These are phyloP conservation scores for Lypha dubia DNA, from an alignment of 2,888 invertebrate species.

Conservation along the genomic window DNA sequence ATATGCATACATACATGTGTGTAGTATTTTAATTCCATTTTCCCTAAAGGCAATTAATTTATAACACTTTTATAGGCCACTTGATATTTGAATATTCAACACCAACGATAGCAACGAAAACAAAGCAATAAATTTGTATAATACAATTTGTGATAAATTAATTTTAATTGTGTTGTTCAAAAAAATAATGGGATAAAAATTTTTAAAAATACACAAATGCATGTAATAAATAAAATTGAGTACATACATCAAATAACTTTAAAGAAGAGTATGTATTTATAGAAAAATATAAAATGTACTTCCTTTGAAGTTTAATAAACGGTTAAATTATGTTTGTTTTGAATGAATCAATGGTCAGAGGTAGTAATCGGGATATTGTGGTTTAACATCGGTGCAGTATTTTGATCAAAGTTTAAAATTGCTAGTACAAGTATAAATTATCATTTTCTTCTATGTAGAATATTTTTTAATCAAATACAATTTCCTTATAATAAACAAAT, in stretches of 20 bases:
- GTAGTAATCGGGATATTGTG: too few relatives aligned
- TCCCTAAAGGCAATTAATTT: constrained; percentile 66
- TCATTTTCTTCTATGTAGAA: too few relatives aligned
- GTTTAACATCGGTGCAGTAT: too few relatives aligned
- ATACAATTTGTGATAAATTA: constrained; percentile 66
- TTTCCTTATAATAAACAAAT: too few relatives aligned
- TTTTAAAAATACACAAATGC: not conserved
- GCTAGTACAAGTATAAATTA: too few relatives aligned
- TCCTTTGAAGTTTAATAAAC: too few relatives aligned
- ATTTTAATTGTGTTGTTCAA: constrained; percentile 55
- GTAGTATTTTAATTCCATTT: constrained; percentile 33
- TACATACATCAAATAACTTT: not conserved
- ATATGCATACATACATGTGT: not conserved
- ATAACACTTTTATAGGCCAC: constrained; percentile 71
- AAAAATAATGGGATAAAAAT: not conserved
- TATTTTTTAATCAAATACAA: too few relatives aligned
- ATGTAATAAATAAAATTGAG: not conserved
- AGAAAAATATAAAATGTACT: too few relatives aligned
- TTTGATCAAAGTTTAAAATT: too few relatives aligned
- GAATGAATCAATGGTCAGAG: too few relatives aligned
- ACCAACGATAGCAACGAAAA: constrained; percentile 34
- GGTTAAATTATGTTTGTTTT: too few relatives aligned
- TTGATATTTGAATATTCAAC: constrained; percentile 68
- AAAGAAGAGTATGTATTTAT: too few relatives aligned
- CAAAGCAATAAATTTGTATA: constrained; percentile 60